Percentiles rank a stretch among this genome's conserved stretches.
These are phyloP conservation scores for fruit fly (Drosophila melanogaster) DNA, from an alignment of 1,140 invertebrate genomes.

Conservation along the genomic window DNA sequence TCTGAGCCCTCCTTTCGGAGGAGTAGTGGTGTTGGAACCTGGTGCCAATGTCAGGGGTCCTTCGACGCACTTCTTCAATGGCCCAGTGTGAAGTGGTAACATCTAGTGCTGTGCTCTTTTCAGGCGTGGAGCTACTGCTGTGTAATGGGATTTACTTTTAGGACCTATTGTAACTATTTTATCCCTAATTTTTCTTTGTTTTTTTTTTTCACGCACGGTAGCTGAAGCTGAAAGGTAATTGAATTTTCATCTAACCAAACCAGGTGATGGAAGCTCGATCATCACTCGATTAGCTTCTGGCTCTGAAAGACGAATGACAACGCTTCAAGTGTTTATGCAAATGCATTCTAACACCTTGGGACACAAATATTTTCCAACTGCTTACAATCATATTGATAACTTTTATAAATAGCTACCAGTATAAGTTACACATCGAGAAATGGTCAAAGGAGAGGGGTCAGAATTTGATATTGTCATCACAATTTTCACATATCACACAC, in stretches of 20 bases:
- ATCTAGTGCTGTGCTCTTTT: constrained; percentile 72
- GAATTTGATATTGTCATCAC: background rate
- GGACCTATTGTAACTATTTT: constrained; percentile 47
- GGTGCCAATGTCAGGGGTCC: constrained; percentile 72
- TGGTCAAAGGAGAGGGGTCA: background rate
- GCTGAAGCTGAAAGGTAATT: constrained; percentile 45
- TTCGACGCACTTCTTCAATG: constrained; percentile 76
- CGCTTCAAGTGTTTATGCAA: constrained; percentile 82
- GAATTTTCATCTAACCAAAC: constrained; percentile 18
- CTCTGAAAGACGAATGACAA: constrained; percentile 69
- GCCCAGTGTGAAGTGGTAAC: constrained; percentile 79
- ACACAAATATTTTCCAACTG: constrained; percentile 78
- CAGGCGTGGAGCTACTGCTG: constrained; percentile 75
- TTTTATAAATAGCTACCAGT: constrained; percentile 65
- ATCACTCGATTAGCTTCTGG: constrained; percentile 14
- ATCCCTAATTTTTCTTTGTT: constrained; percentile 26
- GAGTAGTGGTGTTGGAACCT: constrained; percentile 13
- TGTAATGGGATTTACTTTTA: constrained; percentile 70
- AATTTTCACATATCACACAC: background rate
- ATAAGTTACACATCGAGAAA: constrained; percentile 18
- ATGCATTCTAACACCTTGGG: constrained; percentile 83
- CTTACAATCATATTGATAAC: constrained; percentile 79
- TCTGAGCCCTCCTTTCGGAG: constrained; percentile 20
- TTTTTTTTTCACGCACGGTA: constrained; percentile 6
- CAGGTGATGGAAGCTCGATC: constrained; percentile 5